A percentile compares a stretch with the other conserved stretches of the same genome.
These are phyloP conservation scores for Epinephelus coioides DNA, from an alignment of 2,797 vertebrate genomes.

Conservation along the genomic window DNA sequence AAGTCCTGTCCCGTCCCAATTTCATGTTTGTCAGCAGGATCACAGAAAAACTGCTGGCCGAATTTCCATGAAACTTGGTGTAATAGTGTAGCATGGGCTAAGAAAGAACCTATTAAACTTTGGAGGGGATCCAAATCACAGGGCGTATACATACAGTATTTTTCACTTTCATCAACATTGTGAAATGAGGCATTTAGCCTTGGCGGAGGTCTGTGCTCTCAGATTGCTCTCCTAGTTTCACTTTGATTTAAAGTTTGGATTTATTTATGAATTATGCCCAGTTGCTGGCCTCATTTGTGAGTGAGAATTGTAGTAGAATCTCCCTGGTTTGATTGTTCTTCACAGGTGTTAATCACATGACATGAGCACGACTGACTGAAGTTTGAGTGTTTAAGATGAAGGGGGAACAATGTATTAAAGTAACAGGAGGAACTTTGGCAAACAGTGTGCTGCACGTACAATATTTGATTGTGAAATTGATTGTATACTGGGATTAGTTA, in stretches of 20 bases:
- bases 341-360: background rate
- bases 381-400: slow-evolving; percentile 2
- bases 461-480: background rate
- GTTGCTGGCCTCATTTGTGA: background rate
- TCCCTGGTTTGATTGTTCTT: background rate
- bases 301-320: background rate
- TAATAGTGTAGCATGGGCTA: too few relatives aligned
- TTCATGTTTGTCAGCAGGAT: too few relatives aligned
- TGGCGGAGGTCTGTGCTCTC: too few relatives aligned
- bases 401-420: background rate
- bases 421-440: background rate
- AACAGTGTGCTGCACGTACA: background rate
- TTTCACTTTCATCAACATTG: too few relatives aligned
- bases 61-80: too few relatives aligned
- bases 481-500: background rate
- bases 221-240: background rate
- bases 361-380: too few relatives aligned
- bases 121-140: too few relatives aligned
- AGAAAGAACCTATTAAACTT: too few relatives aligned
- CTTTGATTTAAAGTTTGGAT: background rate
- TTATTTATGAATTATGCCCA: background rate
- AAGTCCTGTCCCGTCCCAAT: too few relatives aligned
- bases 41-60: too few relatives aligned
- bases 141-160: too few relatives aligned
- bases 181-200: too few relatives aligned